phyloP scores from a whole-genome alignment of 2,797 vertebrate genomes.

The Myotis daubentonii region DNA sequence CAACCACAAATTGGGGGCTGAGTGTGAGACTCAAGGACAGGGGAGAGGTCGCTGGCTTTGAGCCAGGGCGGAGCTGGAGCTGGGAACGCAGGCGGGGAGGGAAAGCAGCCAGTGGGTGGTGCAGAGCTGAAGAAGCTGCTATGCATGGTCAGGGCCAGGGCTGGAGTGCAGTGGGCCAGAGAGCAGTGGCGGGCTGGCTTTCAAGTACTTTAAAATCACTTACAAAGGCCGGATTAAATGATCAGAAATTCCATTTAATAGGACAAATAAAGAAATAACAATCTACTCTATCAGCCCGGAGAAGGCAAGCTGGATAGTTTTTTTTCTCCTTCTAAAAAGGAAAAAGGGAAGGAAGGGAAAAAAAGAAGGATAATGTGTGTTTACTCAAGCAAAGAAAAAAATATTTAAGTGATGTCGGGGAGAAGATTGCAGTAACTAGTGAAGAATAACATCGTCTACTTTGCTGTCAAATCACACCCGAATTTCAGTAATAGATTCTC shows the following conservation, averaged over 20 bases:
- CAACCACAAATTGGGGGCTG: conserved; percentile 30
- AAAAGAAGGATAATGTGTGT: conserved; percentile 95
- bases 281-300: conserved; percentile 88
- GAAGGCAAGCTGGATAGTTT: conserved; percentile 85
- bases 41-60: conserved; percentile 14
- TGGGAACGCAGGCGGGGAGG: background rate
- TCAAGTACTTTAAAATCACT: conserved; percentile 90
- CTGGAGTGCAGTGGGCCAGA: conserved; percentile 82
- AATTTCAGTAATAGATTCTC: conserved; percentile 99
- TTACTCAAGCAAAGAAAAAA: conserved; percentile 97
- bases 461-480: conserved; percentile 95
- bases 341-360: conserved; percentile 85
- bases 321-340: conserved; percentile 78
- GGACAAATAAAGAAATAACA: conserved; percentile 92
- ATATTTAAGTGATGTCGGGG: conserved; percentile 94
- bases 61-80: conserved; percentile 47
- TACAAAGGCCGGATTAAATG: conserved; percentile 91
- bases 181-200: conserved; percentile 83
- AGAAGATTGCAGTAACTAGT: conserved; percentile 95
- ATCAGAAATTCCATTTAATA: conserved; percentile 91
- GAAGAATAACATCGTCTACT: conserved; percentile 94
- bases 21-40: conserved; percentile 46
- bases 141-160: conserved; percentile 36
- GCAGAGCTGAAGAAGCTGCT: conserved; percentile 56
- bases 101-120: conserved; percentile 63